Conservation (phyloP, 1,140 invertebrate species). For the Wasmannia auropunctata region DNA sequence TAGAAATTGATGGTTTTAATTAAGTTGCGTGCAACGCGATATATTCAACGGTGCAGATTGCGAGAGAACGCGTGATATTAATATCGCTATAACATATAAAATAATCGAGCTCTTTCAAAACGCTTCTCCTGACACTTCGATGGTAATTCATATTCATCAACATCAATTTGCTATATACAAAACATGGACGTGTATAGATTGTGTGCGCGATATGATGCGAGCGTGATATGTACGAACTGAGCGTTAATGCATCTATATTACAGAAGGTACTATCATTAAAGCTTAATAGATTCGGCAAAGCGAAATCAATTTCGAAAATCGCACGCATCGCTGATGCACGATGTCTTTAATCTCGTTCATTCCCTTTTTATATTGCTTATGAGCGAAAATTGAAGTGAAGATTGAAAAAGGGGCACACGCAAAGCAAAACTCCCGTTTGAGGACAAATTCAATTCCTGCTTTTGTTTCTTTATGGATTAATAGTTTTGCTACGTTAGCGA, state of each 20-base stretch:
- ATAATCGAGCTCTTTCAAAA: constrained; percentile 37
- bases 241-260: constrained; percentile 55
- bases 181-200: constrained; percentile 28
- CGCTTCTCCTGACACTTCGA: constrained; percentile 40
- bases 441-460: neutral
- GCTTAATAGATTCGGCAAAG: constrained; percentile 50
- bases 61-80: constrained; percentile 15
- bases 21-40: constrained; percentile 9
- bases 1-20: constrained; percentile 52
- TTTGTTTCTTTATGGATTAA: neutral
- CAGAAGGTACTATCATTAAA: constrained; percentile 43
- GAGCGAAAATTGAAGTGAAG: neutral
- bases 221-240: constrained; percentile 7
- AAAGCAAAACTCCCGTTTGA: neutral
- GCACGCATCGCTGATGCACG: constrained; percentile 1
- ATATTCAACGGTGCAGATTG: neutral
- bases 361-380: constrained; percentile 15
- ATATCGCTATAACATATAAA: neutral
- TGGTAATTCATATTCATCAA: constrained; percentile 51
- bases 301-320: constrained; percentile 41
- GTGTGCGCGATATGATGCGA: constrained; percentile 4
- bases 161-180: constrained; percentile 52
- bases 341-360: constrained; percentile 40
- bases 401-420: neutral
- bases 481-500: neutral